Base-by-base conservation (phyloP, 2,888 invertebrate genomes). In the Eutolmus rufibarbis region DNA sequence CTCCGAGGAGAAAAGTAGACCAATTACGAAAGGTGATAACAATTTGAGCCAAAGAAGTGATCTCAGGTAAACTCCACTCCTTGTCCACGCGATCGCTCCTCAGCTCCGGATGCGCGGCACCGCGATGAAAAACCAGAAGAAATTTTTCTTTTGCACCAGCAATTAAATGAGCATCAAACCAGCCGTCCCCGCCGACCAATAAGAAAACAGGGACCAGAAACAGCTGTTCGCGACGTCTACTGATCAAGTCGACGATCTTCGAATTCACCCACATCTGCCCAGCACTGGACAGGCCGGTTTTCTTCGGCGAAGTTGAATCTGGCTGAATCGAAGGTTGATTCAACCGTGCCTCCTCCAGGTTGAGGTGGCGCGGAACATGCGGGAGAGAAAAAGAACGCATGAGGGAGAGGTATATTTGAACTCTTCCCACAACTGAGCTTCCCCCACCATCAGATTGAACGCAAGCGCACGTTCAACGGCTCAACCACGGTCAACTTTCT, bases 221-320 rank as follows among this genome's bases (percentile, higher is more conserved):
- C 84, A 84, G 84, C 84, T 84, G 84, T 84, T 84, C 66, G 84
- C 40, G 40, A n/a, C 40, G 40, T 84, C 66, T 37, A 40, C 40
- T 40, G 84, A 56, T 81, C 84, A 31, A 43, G 81, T 19, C 31
- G 28, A 34, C 40, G 66, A 82, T 28, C 57, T 37, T 43, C 51
- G 40, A 84, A 74, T 66, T 84, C 84, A 84, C 84, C 57, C 84
- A 74, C 84, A 84, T 84, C 84, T 84, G 84, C 66, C 28, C 34
- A 31, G 31, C 46, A 57, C 66, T 40, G 23, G 16, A 14, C 37
- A 19, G 31, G 84, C 84, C 74, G 74, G 66, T 84, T 84, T 37
- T 66, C 40, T 37, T n/a, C 40, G 16, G 23, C 14, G 23, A 19
- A 12, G 40, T 84, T 74, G 84, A 84, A 40, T 14, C 28, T 28